These are phyloP conservation scores for Poicephalus gulielmi DNA, from an alignment of 2,113 vertebrate genomes.

Conservation along the genomic window DNA sequence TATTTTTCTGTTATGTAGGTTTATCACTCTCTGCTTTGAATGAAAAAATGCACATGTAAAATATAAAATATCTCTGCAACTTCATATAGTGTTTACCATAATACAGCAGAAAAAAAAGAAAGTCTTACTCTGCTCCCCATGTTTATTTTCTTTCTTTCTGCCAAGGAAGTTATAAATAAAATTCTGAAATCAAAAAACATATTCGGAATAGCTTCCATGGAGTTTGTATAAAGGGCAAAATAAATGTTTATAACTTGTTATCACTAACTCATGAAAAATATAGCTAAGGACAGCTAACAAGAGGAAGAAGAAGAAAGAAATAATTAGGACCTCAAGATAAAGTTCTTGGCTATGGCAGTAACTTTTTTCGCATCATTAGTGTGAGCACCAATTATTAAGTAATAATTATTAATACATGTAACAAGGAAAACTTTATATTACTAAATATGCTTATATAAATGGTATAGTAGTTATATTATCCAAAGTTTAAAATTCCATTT, in stretches of 20 bases:
- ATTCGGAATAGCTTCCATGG: background rate
- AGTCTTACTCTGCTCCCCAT: background rate
- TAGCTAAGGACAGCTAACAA: background rate
- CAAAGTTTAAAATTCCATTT: background rate
- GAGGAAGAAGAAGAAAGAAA: background rate
- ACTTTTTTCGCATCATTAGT: conserved; percentile 28
- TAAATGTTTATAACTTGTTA: background rate
- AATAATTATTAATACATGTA: background rate
- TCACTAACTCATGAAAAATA: background rate
- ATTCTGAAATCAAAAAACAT: background rate
- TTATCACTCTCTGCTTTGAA: background rate
- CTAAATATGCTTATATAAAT: background rate
- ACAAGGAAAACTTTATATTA: background rate
- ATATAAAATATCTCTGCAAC: background rate
- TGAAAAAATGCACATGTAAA: background rate
- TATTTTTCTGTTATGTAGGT: background rate
- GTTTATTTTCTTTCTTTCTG: background rate
- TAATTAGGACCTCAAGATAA: conserved; percentile 36
- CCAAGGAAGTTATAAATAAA: background rate
- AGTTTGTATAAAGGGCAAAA: background rate
- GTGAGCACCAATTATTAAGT: background rate
- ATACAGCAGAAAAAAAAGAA: background rate
- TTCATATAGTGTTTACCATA: background rate
- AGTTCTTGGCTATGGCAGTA: background rate
- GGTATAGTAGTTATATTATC: background rate